Percentiles rank a stretch among this genome's conserved stretches.
Evolutionary conservation across 2,888 invertebrate genomes (phyloP).

Genomic region (Agrenia bidenticulata): DNA sequence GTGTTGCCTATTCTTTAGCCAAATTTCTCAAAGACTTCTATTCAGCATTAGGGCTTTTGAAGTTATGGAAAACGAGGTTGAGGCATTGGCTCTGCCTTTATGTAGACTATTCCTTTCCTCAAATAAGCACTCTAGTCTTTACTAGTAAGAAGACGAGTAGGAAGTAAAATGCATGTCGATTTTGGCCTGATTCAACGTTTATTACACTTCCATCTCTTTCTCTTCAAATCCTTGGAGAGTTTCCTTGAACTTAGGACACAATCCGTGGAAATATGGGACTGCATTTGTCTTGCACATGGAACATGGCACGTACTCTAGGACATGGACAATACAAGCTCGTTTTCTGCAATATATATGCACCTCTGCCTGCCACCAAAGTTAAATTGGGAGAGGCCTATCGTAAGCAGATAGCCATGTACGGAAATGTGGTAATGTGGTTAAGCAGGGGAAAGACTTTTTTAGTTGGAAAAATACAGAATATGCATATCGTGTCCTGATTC

Average conservation of each 20-base stretch:
- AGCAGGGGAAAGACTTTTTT: too few relatives aligned
- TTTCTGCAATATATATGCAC: too few relatives aligned
- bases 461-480: too few relatives aligned
- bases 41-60: not conserved
- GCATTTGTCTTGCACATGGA: slow-evolving; percentile 14
- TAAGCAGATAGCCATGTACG: too few relatives aligned
- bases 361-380: too few relatives aligned
- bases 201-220: slow-evolving; percentile 6
- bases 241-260: slow-evolving; percentile 3
- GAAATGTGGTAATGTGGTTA: too few relatives aligned
- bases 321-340: too few relatives aligned
- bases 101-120: not conserved
- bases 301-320: too few relatives aligned
- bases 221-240: slow-evolving; percentile 12
- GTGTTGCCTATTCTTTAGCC: not conserved
- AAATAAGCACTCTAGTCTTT: not conserved
- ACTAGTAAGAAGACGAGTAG: not conserved
- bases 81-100: not conserved
- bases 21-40: slow-evolving; percentile 2
- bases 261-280: slow-evolving; percentile 3
- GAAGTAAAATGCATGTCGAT: slow-evolving; percentile 4
- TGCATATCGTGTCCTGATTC: too few relatives aligned
- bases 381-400: too few relatives aligned
- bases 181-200: slow-evolving; percentile 15
- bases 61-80: not conserved